Base-by-base conservation (phyloP, 2,113 vertebrate genomes). In the Trematocara unimaculatum region DNA sequence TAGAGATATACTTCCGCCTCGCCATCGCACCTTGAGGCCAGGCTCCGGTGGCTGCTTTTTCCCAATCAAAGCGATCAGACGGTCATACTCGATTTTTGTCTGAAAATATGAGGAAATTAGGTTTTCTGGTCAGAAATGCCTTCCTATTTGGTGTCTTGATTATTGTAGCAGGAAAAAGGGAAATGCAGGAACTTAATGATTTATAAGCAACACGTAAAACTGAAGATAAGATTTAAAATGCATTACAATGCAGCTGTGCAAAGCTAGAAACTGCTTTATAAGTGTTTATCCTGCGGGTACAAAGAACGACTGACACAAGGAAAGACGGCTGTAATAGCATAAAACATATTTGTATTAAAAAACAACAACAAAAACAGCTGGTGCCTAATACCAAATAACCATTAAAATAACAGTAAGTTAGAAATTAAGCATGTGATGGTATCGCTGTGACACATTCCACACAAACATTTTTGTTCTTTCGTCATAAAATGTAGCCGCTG, bases 71-170 rank as follows among this genome's bases (percentile, higher is more conserved):
- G 97, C 95, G 7, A 99, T 98, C 93, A 99, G 97, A 84, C 98
- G 96, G 95, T 99, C 98, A 78, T 98, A 98, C 96, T 99, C 98
- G 87, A 98, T 97, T 96, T 99, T 99, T 58, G 98, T 97, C 98
- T 99, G 95, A 8, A 62, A 79, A 72, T 2, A 38, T 4, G 3
- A 45, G 17, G 3, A 29, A 77, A 80, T 17, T 0, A 15, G 5
- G 4, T 23, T n/a, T 47, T 62, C 7, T 14, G 7, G 53, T 9
- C 14, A 49, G 15, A 51, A 77, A 49, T n/a, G 45, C 26, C 45
- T 51, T 77, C 17, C 70, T 4, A 51, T 49, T 51, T 13, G 26
- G 45, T 5, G 23, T 74, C 23, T 74, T 49, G 23, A 47, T 49
- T 77, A 18, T 29, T 1, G 9, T 3, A 49, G 23, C 15, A 49